Conservation (phyloP, 2,113 vertebrate genomes). For the Pseudorectes ferrugineus region DNA sequence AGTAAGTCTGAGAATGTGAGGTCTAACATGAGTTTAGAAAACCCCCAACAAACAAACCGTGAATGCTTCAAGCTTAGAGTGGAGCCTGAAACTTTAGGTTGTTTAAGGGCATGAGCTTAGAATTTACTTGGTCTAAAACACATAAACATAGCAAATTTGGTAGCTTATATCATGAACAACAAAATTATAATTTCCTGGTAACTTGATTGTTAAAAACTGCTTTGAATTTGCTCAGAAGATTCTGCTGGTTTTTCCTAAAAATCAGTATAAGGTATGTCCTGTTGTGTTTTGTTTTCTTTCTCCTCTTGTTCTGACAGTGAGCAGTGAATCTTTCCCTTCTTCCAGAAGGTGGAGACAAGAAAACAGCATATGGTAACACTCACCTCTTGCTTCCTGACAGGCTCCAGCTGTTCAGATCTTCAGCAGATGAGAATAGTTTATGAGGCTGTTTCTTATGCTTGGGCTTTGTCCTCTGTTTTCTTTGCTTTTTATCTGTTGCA, state of each 20-base stretch:
- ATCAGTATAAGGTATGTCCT: neutral
- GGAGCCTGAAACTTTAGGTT: neutral
- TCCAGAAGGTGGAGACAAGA: constrained; percentile 57
- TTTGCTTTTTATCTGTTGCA: neutral
- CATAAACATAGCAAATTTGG: neutral
- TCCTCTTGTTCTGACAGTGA: neutral
- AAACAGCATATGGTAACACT: neutral
- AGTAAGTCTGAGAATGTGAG: neutral
- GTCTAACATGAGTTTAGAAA: neutral
- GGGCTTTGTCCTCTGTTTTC: neutral
- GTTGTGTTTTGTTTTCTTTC: neutral
- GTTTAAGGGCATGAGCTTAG: neutral
- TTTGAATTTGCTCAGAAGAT: neutral
- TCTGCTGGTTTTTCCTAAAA: neutral
- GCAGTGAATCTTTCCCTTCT: neutral
- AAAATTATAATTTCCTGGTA: neutral
- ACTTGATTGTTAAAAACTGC: neutral
- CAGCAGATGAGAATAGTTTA: neutral
- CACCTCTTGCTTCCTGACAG: neutral
- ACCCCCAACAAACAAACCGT: accelerated
- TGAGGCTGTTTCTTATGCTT: neutral
- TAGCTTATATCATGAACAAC: neutral
- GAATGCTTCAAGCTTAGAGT: neutral
- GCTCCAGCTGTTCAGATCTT: neutral
- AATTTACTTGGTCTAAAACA: neutral